Conservation (phyloP, 2,888 invertebrate species). For the Gastracanthus pulcherrimus region DNA sequence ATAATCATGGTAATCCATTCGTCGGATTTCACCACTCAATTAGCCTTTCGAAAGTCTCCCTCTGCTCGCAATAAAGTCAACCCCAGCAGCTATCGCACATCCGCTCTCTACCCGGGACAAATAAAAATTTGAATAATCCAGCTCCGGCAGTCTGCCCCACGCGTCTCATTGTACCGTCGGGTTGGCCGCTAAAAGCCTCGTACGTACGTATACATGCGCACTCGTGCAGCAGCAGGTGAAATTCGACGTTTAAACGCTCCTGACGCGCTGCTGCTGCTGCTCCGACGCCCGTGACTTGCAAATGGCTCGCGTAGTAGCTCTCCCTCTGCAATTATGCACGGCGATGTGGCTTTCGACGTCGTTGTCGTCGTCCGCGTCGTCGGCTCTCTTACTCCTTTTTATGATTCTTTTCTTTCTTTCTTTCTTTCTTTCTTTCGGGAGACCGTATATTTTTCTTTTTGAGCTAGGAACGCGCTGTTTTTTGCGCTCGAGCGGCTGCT, state of each 20-base stretch:
- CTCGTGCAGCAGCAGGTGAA: slow-evolving; percentile 60
- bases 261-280: background rate
- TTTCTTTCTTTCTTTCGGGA: background rate
- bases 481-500: too few relatives aligned
- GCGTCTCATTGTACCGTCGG: background rate
- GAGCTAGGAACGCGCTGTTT: background rate
- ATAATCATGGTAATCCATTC: background rate
- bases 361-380: background rate
- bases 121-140: slow-evolving; percentile 70
- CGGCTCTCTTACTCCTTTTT: background rate
- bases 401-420: background rate
- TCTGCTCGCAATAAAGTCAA: background rate
- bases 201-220: background rate
- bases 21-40: slow-evolving; percentile 26
- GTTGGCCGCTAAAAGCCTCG: slow-evolving; percentile 54
- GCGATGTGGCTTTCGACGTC: background rate
- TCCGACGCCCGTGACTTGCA: slow-evolving; percentile 32
- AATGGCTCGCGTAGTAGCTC: slow-evolving; percentile 32
- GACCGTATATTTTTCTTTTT: background rate
- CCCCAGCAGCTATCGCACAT: background rate
- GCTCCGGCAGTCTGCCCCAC: slow-evolving; percentile 10
- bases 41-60: slow-evolving; percentile 22
- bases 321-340: slow-evolving; percentile 39
- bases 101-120: slow-evolving; percentile 56
- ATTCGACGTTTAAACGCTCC: slow-evolving; percentile 64